These are phyloP conservation scores for Camponotus floridanus DNA, from an alignment of 1,140 invertebrate species.

Conservation along the genomic window DNA sequence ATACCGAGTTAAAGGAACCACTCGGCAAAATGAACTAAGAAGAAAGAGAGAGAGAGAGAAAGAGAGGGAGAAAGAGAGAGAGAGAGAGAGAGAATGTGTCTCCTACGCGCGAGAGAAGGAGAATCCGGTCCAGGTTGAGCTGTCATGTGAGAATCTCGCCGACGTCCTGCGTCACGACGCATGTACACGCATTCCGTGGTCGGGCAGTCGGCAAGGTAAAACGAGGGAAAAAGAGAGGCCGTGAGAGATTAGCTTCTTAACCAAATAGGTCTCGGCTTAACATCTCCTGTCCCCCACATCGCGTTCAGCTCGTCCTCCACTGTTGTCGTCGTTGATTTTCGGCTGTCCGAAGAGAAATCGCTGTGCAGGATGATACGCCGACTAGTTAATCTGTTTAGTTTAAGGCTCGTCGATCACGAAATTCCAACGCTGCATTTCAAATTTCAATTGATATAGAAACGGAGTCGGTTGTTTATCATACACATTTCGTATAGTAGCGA, in stretches of 20 bases:
- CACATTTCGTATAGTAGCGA: background rate
- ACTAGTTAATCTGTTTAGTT: conserved; percentile 70
- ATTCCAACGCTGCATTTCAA: conserved; percentile 20
- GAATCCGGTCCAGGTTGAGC: conserved; percentile 68
- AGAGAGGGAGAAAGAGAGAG: background rate
- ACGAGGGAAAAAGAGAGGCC: conserved; percentile 46
- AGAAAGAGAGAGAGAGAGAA: background rate
- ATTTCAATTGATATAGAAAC: background rate
- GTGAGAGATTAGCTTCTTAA: conserved; percentile 77
- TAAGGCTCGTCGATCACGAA: conserved; percentile 59
- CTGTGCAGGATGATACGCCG: conserved; percentile 43
- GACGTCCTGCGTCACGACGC: conserved; percentile 61
- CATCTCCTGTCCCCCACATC: conserved; percentile 18
- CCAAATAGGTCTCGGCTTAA: conserved; percentile 74
- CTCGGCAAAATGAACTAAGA: conserved; percentile 31
- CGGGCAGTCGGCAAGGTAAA: conserved; percentile 43
- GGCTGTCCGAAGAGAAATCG: conserved; percentile 60
- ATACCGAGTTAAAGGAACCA: conserved; percentile 39
- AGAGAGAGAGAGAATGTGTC: conserved; percentile 45
- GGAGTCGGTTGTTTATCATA: background rate
- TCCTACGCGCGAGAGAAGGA: conserved; percentile 63
- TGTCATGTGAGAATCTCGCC: conserved; percentile 70
- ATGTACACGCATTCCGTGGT: conserved; percentile 67
- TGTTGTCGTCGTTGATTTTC: conserved; percentile 51
- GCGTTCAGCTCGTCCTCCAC: conserved; percentile 19